phyloP scores from a whole-genome alignment of 2,797 vertebrate genomes.

The Antrozous pallidus region DNA sequence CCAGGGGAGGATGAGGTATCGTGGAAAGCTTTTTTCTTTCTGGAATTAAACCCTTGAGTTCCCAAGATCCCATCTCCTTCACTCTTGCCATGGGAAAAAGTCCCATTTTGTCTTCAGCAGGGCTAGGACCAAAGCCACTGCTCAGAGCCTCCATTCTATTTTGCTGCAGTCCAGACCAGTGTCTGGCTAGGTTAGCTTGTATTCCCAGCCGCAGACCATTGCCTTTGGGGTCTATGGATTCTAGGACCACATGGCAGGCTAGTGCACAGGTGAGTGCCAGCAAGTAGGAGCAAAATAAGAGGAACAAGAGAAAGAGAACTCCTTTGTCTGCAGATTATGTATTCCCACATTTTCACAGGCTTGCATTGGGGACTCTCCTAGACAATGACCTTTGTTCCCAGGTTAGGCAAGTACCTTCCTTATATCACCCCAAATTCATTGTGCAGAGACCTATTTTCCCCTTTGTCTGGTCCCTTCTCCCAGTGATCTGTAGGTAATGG shows the following conservation, averaged over 20 bases:
- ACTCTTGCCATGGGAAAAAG: background rate
- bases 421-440: background rate
- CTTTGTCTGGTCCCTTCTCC: background rate
- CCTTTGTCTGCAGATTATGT: background rate
- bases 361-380: background rate
- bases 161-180: background rate
- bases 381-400: background rate
- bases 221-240: background rate
- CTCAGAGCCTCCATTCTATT: background rate
- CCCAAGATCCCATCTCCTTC: background rate
- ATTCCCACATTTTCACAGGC: background rate
- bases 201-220: background rate
- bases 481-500: background rate
- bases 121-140: background rate
- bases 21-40: background rate
- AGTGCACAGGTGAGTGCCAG: background rate
- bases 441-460: background rate
- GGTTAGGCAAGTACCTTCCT: background rate
- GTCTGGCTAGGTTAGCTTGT: background rate
- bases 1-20: background rate
- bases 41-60: background rate
- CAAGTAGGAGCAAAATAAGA: background rate
- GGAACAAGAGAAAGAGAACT: background rate
- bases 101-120: background rate
- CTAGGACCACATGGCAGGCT: background rate